These are phyloP conservation scores for Hipparchia semele DNA, from an alignment of 2,888 invertebrate genomes.

Conservation along the genomic window DNA sequence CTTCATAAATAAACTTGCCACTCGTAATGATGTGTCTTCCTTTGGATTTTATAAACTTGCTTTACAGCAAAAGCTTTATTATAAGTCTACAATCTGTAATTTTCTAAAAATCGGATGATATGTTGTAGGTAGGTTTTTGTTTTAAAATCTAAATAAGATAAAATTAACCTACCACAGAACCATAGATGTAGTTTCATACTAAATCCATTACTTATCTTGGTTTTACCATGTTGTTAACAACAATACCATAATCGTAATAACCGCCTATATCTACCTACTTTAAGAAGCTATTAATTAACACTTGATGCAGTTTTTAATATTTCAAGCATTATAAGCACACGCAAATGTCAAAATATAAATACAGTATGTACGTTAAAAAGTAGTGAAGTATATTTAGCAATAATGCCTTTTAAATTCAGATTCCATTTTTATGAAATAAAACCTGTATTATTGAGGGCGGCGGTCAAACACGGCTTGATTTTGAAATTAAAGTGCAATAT, in stretches of 20 bases:
- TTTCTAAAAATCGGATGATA: too few species aligned
- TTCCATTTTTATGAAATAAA: conserved; percentile 36
- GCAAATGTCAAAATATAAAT: not conserved
- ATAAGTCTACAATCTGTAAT: not conserved
- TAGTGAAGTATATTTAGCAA: conserved; percentile 21
- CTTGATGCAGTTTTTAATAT: not conserved
- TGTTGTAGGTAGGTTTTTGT: not conserved
- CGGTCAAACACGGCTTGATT: conserved; percentile 26
- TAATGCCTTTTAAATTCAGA: conserved; percentile 30
- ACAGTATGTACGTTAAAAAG: not conserved
- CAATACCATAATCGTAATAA: not conserved
- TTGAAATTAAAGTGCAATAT: conserved; percentile 18
- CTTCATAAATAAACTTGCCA: conserved; percentile 2
- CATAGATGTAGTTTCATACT: too few species aligned
- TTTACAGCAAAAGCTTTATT: not conserved
- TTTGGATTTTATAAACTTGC: not conserved
- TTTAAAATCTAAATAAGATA: not conserved
- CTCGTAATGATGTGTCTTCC: not conserved
- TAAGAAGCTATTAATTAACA: not conserved
- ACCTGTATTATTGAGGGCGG: conserved; percentile 36
- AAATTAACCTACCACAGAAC: too few species aligned
- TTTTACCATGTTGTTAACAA: not conserved
- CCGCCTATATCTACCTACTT: not conserved
- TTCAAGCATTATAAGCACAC: not conserved
- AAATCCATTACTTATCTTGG: too few species aligned